Evolutionary conservation across 1,140 invertebrate genomes (phyloP).

Genomic region (Drosophila neocordata): DNA sequence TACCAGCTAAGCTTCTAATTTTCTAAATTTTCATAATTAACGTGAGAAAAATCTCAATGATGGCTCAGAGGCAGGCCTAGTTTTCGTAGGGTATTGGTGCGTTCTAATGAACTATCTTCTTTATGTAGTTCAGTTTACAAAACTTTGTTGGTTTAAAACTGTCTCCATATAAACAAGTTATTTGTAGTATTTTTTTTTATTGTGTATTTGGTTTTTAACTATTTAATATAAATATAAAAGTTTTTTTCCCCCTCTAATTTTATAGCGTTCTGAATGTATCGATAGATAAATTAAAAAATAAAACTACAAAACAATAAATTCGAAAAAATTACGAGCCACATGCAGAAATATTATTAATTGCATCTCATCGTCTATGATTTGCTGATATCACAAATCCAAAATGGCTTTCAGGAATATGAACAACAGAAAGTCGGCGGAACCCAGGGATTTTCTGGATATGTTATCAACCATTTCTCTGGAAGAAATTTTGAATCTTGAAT

Average conservation of each 20-base stretch:
- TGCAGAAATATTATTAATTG: slow-evolving; percentile 28
- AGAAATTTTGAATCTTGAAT: slow-evolving; percentile 45
- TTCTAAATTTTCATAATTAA: too few species aligned
- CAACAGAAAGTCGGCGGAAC: not conserved
- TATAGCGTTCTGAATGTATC: slow-evolving; percentile 60
- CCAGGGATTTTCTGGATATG: slow-evolving; percentile 36
- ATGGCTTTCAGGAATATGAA: slow-evolving; percentile 40
- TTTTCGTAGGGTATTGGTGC: too few species aligned
- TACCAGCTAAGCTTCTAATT: too few species aligned
- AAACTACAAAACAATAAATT: slow-evolving; percentile 28
- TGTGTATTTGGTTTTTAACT: slow-evolving; percentile 20
- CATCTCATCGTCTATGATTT: slow-evolving; percentile 20
- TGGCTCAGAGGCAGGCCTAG: too few species aligned
- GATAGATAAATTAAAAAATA: slow-evolving; percentile 27
- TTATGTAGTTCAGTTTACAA: too few species aligned
- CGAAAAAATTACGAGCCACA: slow-evolving; percentile 35
- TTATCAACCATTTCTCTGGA: slow-evolving; percentile 53
- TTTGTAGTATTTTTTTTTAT: slow-evolving; percentile 22
- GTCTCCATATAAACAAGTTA: not conserved
- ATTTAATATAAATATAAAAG: slow-evolving; percentile 52
- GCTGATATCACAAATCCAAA: slow-evolving; percentile 11
- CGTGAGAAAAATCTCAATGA: too few species aligned
- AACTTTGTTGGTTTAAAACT: not conserved
- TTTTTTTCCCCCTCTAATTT: slow-evolving; percentile 74
- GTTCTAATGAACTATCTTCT: too few species aligned